phyloP scores from a whole-genome alignment of 1,140 invertebrate species.

The Alviniconcha marisindica region DNA sequence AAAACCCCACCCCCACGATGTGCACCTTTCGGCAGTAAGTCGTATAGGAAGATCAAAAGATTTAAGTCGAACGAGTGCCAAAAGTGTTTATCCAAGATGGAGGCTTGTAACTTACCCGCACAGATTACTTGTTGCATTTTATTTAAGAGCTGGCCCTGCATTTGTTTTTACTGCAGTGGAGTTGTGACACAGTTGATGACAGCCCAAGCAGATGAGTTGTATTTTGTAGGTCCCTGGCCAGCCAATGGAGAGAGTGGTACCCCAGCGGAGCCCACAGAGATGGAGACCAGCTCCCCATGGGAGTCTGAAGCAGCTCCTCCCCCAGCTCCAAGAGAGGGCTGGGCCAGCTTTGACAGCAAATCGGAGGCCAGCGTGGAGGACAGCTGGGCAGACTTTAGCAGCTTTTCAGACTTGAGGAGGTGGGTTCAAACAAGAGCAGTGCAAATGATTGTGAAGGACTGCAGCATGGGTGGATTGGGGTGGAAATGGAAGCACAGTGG shows the following conservation, averaged over 20 bases:
- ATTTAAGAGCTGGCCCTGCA: no score
- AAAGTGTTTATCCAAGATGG: no score
- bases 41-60: no score
- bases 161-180: no score
- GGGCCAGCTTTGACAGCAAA: conserved; percentile 69
- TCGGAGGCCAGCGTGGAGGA: conserved; percentile 45
- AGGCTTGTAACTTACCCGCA: no score
- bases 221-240: conserved; percentile 31
- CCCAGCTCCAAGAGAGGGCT: conserved; percentile 50
- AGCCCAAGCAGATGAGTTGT: not conserved
- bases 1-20: no score
- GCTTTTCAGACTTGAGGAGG: conserved; percentile 29
- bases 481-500: no score
- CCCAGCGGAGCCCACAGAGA: conserved; percentile 57
- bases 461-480: no score
- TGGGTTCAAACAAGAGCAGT: not conserved
- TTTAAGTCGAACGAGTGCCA: no score
- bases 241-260: conserved; percentile 65
- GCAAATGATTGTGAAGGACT: no score
- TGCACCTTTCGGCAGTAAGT: no score
- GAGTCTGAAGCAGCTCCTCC: conserved; percentile 41
- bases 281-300: conserved; percentile 73
- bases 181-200: not conserved
- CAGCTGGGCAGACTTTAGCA: conserved; percentile 70
- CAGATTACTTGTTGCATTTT: no score